A percentile compares a stretch with the other conserved stretches of the same genome.
Conservation (phyloP, 2,797 vertebrate species). For the Pteropus rufus region DNA sequence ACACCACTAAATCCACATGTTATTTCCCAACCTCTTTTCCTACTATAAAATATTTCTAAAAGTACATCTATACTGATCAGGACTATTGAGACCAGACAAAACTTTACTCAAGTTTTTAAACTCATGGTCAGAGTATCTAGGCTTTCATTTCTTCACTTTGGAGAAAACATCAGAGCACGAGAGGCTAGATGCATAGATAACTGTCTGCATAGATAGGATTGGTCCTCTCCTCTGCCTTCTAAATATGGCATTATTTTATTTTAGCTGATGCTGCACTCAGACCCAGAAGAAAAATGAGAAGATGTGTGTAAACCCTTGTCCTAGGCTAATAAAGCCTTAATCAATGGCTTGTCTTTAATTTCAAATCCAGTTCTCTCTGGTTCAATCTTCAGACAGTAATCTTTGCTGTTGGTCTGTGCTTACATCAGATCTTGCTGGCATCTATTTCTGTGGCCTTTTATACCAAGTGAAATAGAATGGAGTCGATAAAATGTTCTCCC, state of each 20-base stretch:
- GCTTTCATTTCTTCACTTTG: background rate
- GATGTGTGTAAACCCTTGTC: background rate
- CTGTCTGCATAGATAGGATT: background rate
- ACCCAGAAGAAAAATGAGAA: constrained; percentile 28
- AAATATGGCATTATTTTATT: background rate
- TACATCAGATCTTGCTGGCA: background rate
- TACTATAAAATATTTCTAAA: background rate
- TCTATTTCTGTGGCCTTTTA: constrained; percentile 8
- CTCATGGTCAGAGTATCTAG: background rate
- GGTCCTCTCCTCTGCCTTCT: background rate
- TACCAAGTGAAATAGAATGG: background rate
- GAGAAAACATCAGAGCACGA: background rate
- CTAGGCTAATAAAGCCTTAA: constrained; percentile 20
- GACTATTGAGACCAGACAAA: background rate
- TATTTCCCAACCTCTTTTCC: background rate
- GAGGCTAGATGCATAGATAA: background rate
- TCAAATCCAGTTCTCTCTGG: constrained; percentile 6
- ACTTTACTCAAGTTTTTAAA: background rate
- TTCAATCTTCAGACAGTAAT: constrained; percentile 8
- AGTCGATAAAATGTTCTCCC: background rate
- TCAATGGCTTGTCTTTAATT: constrained; percentile 60
- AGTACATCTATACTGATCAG: background rate
- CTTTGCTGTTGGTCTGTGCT: background rate
- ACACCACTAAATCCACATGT: background rate
- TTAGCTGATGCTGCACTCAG: background rate